Conservation (phyloP, 2,888 invertebrate species). For the Opisthograptis luteolata region DNA sequence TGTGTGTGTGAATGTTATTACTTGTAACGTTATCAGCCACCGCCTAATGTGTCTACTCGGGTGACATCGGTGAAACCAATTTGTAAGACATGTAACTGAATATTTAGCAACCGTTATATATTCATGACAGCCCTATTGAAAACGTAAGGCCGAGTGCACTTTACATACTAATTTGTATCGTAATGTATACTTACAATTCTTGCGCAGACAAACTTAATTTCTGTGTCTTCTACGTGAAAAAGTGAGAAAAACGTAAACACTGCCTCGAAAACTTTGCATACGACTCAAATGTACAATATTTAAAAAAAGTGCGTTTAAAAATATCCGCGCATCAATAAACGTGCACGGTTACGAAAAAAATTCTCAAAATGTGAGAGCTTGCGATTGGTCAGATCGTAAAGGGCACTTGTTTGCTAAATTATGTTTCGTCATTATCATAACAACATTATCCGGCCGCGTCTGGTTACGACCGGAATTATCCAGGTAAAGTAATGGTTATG, state of each 20-base stretch:
- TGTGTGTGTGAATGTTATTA: too few relatives aligned
- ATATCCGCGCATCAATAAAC: constrained; percentile 18
- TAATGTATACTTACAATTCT: too few relatives aligned
- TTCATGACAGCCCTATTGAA: too few relatives aligned
- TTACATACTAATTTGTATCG: too few relatives aligned
- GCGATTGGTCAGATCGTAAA: constrained; percentile 61
- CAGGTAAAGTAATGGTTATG: constrained; percentile 26
- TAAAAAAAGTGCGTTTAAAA: constrained; percentile 11
- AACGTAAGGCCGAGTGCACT: too few relatives aligned
- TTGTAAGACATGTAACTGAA: too few relatives aligned
- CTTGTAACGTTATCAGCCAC: too few relatives aligned
- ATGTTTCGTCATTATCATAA: constrained; percentile 39
- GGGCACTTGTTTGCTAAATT: constrained; percentile 20
- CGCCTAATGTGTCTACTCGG: too few relatives aligned
- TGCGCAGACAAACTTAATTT: too few relatives aligned
- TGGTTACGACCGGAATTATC: constrained; percentile 25
- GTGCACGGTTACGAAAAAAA: constrained; percentile 13
- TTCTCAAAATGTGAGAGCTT: constrained; percentile 33
- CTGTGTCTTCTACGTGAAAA: background rate
- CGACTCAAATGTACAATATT: background rate
- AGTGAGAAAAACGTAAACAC: constrained; percentile 6
- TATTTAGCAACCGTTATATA: too few relatives aligned
- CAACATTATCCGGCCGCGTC: constrained; percentile 11
- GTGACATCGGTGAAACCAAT: too few relatives aligned
- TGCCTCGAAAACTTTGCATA: constrained; percentile 8